Base-by-base conservation (phyloP, 2,113 vertebrate species). In the Antechinus flavipes region DNA sequence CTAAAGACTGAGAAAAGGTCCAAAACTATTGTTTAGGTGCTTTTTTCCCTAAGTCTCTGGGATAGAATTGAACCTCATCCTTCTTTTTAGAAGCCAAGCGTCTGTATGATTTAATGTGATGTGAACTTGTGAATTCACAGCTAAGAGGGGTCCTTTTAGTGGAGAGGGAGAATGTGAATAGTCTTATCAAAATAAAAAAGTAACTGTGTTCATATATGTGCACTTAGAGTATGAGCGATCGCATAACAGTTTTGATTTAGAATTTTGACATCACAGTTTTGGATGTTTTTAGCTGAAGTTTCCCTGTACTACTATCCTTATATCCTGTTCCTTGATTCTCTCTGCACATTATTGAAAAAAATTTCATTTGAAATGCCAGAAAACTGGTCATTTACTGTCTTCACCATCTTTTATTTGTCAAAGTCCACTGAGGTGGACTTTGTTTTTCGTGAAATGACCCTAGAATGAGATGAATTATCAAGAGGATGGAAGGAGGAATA, bases 391-490 rank as follows among this genome's bases (percentile, higher is more conserved):
- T 76, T 91, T 95, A 90, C 53, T 91, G 42, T 84, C n/a, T 89
- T 93, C 49, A 89, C 23, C 90, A 68, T 96, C 24, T 89, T 92
- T 47, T 91, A 0, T 92, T 95, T 96, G 76, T 68, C 52, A 90
- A 92, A 94, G 92, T 7, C 54, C 50, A 47, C 68, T 92, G 42
- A 8, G 5, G 93, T 11, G 11, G 56, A 91, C 61, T 2, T 56
- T 94, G 27, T 93, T 95, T 90, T 96, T 54, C 56, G 89, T 94
- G 89, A 68, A 16, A 91, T 91, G 30, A 91, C 10, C 91, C 26
- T 93, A 1, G 95, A 92, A 2, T 93, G 54, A 91, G 0, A 91
- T 76, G 54, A 95, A 89, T 2, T 94, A 22, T n/a, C 11, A 68
- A 56, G 76, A 47, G 55, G 42, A 26, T 42, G 24, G 35, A 23